Percentiles rank a stretch among this genome's conserved stretches.
These are phyloP conservation scores for Coenonympha glycerion DNA, from an alignment of 2,888 invertebrate species.

Conservation along the genomic window DNA sequence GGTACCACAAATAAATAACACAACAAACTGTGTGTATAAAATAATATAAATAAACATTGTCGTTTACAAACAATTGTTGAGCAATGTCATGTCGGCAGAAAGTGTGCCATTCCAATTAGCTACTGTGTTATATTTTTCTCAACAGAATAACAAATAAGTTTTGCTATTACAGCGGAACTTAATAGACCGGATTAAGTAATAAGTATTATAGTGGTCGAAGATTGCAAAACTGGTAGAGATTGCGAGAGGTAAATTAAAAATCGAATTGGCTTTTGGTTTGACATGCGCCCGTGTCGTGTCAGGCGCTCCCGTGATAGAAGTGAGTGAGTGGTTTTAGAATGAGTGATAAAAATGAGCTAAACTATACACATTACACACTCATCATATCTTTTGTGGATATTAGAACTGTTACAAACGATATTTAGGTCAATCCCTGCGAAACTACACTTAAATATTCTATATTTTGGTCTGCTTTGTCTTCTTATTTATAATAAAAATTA, in stretches of 20 bases:
- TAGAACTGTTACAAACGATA: no score
- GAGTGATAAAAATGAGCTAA: background rate
- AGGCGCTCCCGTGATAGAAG: background rate
- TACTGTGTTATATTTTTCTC: conserved; percentile 28
- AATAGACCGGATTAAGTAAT: conserved; percentile 60
- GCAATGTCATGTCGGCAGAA: conserved; percentile 36
- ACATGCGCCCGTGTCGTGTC: conserved; percentile 12
- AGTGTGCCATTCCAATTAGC: conserved; percentile 63
- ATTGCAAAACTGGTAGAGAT: conserved; percentile 43
- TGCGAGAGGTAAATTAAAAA: conserved; percentile 57
- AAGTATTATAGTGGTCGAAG: conserved; percentile 40
- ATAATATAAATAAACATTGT: conserved; percentile 11
- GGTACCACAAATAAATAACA: background rate
- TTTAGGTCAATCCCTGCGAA: no score
- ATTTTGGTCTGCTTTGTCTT: no score
- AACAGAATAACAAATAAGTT: conserved; percentile 33
- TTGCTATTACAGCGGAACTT: conserved; percentile 30
- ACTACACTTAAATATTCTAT: no score
- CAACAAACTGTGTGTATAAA: background rate
- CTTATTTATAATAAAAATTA: no score
- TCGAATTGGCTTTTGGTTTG: conserved; percentile 37
- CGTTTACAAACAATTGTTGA: conserved; percentile 32
- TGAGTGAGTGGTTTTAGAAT: background rate
- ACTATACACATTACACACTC: background rate
- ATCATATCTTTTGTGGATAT: no score